phyloP scores from a whole-genome alignment of 2,888 invertebrate species.

The Rosalia funebris region DNA sequence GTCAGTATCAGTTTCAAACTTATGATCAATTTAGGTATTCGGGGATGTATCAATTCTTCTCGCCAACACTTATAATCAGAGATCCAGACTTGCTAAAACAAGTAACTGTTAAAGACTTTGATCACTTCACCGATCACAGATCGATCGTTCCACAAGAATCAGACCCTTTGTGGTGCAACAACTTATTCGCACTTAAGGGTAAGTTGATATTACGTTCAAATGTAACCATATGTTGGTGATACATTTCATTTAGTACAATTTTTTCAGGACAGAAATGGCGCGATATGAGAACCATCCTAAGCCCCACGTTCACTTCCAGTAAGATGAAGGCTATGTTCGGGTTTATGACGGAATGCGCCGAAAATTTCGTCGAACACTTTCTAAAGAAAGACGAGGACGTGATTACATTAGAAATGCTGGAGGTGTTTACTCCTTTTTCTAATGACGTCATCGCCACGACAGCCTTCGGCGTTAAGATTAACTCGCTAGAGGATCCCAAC shows the following conservation, averaged over 20 bases:
- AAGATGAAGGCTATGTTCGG: constrained; percentile 57
- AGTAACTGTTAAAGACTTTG: constrained; percentile 69
- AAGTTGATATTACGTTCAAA: background rate
- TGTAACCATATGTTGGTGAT: background rate
- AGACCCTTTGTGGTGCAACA: constrained; percentile 66
- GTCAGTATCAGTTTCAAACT: too few relatives aligned
- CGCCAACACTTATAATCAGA: constrained; percentile 65
- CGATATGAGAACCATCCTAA: constrained; percentile 49
- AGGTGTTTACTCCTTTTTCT: constrained; percentile 63
- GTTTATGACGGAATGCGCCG: constrained; percentile 42
- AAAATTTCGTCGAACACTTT: constrained; percentile 33
- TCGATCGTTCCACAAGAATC: constrained; percentile 49
- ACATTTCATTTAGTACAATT: too few relatives aligned
- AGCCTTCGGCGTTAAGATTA: constrained; percentile 54
- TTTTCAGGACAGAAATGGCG: constrained; percentile 8
- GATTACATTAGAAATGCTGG: constrained; percentile 62
- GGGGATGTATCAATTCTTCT: constrained; percentile 46
- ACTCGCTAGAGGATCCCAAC: constrained; percentile 66
- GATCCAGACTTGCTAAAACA: constrained; percentile 70
- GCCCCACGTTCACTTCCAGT: constrained; percentile 55
- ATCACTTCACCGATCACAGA: constrained; percentile 66
- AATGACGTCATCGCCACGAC: constrained; percentile 67
- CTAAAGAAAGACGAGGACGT: constrained; percentile 42
- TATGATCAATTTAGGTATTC: constrained; percentile 44
- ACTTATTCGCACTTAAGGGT: constrained; percentile 50